Conservation (phyloP, 2,888 invertebrate genomes). For the Beris morrisii region DNA sequence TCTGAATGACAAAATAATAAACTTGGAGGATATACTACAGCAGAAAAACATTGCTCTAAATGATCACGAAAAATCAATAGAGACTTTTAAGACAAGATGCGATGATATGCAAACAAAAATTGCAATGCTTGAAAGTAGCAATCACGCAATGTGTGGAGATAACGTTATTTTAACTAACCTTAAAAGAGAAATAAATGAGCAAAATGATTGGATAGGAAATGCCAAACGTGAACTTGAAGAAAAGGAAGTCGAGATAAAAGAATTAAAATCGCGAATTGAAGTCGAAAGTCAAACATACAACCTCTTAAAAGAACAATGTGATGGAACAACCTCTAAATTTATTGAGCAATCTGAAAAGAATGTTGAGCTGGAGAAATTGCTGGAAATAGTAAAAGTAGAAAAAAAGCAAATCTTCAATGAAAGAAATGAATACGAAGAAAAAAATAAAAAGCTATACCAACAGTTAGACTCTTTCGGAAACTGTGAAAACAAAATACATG, state of each 20-base stretch:
- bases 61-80: no score
- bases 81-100: no score
- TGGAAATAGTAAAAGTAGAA: neutral
- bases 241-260: conserved; percentile 5
- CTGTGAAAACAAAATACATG: neutral
- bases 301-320: neutral
- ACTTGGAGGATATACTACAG: neutral
- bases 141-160: no score
- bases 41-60: no score
- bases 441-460: conserved; percentile 6
- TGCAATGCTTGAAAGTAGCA: no score
- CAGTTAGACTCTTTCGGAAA: neutral
- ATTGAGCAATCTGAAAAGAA: conserved; percentile 3
- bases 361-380: neutral
- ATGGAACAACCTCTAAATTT: neutral
- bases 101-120: no score
- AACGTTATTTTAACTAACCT: neutral
- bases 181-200: conserved; percentile 6
- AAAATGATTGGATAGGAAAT: neutral
- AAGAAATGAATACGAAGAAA: neutral
- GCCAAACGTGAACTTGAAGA: neutral
- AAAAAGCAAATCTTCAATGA: neutral
- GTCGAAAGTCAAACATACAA: no score
- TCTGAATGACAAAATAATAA: conserved; percentile 2
- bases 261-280: no score